A percentile compares a stretch with the other conserved stretches of the same genome.
These are phyloP conservation scores for Tupaia tana DNA, from an alignment of 2,113 vertebrate genomes.

Conservation along the genomic window DNA sequence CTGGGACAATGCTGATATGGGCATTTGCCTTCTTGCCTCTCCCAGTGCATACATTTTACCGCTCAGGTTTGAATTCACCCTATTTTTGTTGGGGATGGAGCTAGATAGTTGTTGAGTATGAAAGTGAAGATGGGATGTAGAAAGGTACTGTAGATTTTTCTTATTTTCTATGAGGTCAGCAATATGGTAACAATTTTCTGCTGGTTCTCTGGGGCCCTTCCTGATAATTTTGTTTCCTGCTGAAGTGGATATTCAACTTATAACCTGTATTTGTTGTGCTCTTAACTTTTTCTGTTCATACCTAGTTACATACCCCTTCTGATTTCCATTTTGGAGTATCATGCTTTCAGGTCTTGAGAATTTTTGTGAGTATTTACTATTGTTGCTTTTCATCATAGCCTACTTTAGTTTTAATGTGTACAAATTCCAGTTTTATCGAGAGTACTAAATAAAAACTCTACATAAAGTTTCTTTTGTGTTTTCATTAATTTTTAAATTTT, in stretches of 20 bases:
- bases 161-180: not conserved
- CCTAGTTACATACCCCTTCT: not conserved
- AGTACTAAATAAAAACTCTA: not conserved
- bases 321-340: not conserved
- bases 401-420: not conserved
- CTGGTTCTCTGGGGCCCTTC: not conserved
- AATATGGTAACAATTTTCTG: not conserved
- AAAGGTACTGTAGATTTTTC: not conserved
- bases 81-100: not conserved
- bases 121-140: not conserved
- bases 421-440: not conserved
- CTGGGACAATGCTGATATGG: not conserved
- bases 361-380: not conserved
- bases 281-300: not conserved
- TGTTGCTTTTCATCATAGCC: not conserved
- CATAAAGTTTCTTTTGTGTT: not conserved
- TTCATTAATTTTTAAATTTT: constrained; percentile 17
- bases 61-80: not conserved
- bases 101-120: not conserved
- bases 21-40: not conserved
- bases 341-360: not conserved
- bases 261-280: not conserved
- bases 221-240: not conserved
- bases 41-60: not conserved
- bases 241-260: not conserved